Conservation (phyloP, 23 tunicate genomes). For the Halocynthia roretzi region DNA sequence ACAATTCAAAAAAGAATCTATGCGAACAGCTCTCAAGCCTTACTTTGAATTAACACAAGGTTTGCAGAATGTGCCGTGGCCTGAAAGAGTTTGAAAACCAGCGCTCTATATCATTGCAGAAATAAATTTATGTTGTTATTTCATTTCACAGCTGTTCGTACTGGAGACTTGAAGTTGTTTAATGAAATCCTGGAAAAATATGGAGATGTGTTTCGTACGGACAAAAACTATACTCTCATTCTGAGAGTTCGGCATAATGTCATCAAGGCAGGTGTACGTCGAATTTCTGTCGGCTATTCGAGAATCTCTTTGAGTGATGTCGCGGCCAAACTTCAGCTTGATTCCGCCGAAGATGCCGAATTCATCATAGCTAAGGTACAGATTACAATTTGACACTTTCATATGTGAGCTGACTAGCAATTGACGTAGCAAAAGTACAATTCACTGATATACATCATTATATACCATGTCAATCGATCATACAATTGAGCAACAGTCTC, state of each 20-base stretch:
- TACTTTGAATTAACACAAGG: conserved; percentile 36
- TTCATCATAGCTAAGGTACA: conserved; percentile 78
- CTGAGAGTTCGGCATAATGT: conserved; percentile 92
- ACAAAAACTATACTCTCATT: conserved; percentile 75
- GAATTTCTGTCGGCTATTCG: conserved; percentile 78
- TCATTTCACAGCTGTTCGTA: conserved; percentile 50
- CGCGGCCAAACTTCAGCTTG: conserved; percentile 74
- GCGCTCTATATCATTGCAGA: no score
- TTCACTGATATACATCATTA: no score
- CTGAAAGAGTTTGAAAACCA: no score
- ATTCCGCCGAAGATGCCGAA: conserved; percentile 95
- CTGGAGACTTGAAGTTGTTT: conserved; percentile 71
- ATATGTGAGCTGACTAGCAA: no score
- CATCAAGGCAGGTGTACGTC: conserved; percentile 93
- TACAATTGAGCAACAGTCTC: no score
- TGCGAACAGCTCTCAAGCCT: conserved; percentile 32
- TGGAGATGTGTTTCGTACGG: conserved; percentile 54
- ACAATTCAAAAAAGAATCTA: conserved; percentile 29
- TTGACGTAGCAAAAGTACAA: no score
- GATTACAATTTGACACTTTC: no score
- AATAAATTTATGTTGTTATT: no score
- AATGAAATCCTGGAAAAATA: conserved; percentile 50
- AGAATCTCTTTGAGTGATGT: conserved; percentile 63
- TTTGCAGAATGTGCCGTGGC: no score
- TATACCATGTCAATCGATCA: no score